Conservation (phyloP, 2,888 invertebrate species). For the Lycocerus yunnanus region DNA sequence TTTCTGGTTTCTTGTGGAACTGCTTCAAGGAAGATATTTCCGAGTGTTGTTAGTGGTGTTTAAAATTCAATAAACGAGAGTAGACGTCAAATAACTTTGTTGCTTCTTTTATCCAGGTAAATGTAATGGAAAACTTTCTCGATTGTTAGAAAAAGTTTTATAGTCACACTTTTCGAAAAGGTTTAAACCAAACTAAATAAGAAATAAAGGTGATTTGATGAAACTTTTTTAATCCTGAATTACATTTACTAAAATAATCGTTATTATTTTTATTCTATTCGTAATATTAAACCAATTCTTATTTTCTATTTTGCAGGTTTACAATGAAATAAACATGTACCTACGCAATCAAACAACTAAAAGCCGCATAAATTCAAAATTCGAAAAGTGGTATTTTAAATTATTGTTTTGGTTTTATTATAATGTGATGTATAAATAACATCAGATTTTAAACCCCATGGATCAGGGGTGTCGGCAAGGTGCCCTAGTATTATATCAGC, state of each 20-base stretch:
- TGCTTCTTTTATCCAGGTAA: neutral
- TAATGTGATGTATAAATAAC: too few relatives aligned
- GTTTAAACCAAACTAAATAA: neutral
- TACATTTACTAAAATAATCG: neutral
- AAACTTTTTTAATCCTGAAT: neutral
- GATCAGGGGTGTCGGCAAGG: too few relatives aligned
- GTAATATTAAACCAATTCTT: too few relatives aligned
- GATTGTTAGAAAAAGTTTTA: neutral
- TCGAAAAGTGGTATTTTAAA: too few relatives aligned
- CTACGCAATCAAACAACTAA: too few relatives aligned
- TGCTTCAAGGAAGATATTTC: neutral
- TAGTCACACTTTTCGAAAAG: neutral
- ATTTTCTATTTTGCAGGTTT: too few relatives aligned
- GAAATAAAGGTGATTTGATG: neutral
- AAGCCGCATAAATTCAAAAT: too few relatives aligned
- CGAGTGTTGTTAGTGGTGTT: constrained; percentile 2
- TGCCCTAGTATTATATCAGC: too few relatives aligned
- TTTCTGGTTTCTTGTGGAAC: neutral
- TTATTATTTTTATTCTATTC: neutral
- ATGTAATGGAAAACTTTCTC: constrained; percentile 1
- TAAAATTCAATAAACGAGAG: constrained; percentile 3
- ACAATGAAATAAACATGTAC: too few relatives aligned
- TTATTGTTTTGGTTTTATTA: too few relatives aligned
- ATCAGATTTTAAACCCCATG: too few relatives aligned
- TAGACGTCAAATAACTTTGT: constrained; percentile 1